phyloP scores from a whole-genome alignment of 1,140 invertebrate genomes.

The Atopsyche davidsoni region DNA sequence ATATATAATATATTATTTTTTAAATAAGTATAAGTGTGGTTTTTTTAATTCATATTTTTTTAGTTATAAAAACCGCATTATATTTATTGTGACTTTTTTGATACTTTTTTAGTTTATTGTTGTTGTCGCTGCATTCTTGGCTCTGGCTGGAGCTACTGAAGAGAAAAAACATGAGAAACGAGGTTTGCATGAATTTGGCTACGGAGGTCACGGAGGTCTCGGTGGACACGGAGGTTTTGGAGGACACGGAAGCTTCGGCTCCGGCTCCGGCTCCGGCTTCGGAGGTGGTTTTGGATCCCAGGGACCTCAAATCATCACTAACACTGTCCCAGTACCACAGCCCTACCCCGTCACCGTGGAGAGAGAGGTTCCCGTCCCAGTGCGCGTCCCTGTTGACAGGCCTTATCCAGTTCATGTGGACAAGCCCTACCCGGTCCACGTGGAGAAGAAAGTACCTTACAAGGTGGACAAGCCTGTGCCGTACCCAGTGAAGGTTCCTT shows the following conservation, averaged over 20 bases:
- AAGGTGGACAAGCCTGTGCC: constrained; percentile 35
- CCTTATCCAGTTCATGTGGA: constrained; percentile 36
- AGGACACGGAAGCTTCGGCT: background rate
- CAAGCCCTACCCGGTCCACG: constrained; percentile 31
- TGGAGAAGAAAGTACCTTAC: constrained; percentile 32
- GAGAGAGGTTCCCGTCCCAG: constrained; percentile 41
- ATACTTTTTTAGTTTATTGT: constrained; percentile 4
- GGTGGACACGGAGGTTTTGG: constrained; percentile 2
- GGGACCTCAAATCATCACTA: constrained; percentile 23
- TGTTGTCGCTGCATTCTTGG: constrained; percentile 18
- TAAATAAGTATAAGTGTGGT: no score
- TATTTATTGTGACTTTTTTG: no score
- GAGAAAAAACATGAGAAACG: constrained; percentile 43
- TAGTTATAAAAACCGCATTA: background rate
- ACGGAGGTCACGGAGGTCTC: constrained; percentile 8
- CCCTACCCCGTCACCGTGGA: constrained; percentile 43
- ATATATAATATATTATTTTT: no score
- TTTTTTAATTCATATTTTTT: constrained; percentile 1
- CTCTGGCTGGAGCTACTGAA: constrained; percentile 35
- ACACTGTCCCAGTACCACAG: constrained; percentile 40
- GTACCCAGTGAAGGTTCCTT: constrained; percentile 49
- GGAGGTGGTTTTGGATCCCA: background rate
- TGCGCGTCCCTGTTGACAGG: constrained; percentile 40
- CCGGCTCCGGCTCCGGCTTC: background rate
- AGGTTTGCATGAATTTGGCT: constrained; percentile 35